A percentile compares a stretch with the other conserved stretches of the same genome.
phyloP scores from a whole-genome alignment of 1,140 invertebrate species.

The Cydia strobilella region DNA sequence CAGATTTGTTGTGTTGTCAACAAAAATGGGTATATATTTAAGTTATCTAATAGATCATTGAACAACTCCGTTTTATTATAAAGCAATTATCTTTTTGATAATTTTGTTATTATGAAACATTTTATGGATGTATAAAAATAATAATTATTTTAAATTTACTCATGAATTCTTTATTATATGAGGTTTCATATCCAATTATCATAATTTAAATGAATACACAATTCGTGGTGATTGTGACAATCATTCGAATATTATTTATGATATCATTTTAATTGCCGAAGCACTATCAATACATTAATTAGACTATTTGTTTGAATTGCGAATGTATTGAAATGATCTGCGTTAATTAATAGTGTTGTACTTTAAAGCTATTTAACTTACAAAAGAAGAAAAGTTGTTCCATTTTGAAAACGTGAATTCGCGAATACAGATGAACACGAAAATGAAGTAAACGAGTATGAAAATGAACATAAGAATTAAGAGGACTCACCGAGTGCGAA shows the following conservation, averaged over 20 bases:
- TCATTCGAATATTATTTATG: background rate
- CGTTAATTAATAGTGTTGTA: background rate
- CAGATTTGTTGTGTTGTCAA: no score
- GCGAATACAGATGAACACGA: no score
- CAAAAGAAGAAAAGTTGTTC: no score
- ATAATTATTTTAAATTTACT: background rate
- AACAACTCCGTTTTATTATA: no score
- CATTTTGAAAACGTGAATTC: no score
- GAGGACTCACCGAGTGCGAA: constrained; percentile 90
- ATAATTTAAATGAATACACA: background rate
- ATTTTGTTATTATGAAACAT: background rate
- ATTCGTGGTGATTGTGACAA: background rate
- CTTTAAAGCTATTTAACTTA: background rate
- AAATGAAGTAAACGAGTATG: no score
- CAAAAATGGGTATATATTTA: no score
- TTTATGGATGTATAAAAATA: background rate
- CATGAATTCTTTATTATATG: background rate
- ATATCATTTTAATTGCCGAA: constrained; percentile 9
- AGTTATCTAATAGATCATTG: no score
- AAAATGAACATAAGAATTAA: no score
- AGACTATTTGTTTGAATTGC: constrained; percentile 4
- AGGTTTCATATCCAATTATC: background rate
- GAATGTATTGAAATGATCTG: background rate
- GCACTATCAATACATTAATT: background rate
- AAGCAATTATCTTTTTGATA: no score